Base-by-base conservation (phyloP, 2,888 invertebrate species). In the Tetheella fluctuosa region DNA sequence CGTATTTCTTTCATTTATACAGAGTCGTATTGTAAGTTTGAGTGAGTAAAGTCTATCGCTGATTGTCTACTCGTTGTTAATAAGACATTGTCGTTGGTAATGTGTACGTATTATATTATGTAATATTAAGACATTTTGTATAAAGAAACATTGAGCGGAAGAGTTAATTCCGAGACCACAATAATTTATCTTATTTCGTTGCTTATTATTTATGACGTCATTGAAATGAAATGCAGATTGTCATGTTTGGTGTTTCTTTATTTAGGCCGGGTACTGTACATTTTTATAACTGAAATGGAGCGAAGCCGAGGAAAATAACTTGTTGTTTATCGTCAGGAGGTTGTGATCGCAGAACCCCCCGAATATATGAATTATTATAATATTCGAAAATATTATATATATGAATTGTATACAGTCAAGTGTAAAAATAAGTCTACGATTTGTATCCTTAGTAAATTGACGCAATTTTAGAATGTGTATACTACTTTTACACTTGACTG, bases 401-500 rank as follows among this genome's bases (percentile, higher is more conserved):
- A 20, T 17, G 10, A n/a, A 20, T 20, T n/a, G 48, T 48, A n/a
- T n/a, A 20, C 48, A 48, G 48, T 48, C 48, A 48, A 48, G 48
- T 48, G 17, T 10, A 48, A 20, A 48, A 48, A 48, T 48, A 48
- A 20, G 48, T 48, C 17, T 48, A 20, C 48, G 20, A 48, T 20
- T 48, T 20, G 48, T 17, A 48, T 42, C 20, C 20, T 5, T 17
- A 48, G 20, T 48, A 48, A 2, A 48, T 48, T 48, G 20, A 48
- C 20, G 8, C 20, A 20, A 48, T 48, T 20, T 20, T 20, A 28
- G 13, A 10, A 17, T n/a, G 20, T 20, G 30, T 30, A 54, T 12
- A 54, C 12, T 17, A 30, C 34, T 34, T 34, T 30, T 55, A 28
- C 28, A 54, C 25, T 54, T 25, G 54, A 28, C 54, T 55, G 34